A percentile compares a stretch with the other conserved stretches of the same genome.
Evolutionary conservation across 2,888 invertebrate species (phyloP).

Genomic region (Rosalia funebris): DNA sequence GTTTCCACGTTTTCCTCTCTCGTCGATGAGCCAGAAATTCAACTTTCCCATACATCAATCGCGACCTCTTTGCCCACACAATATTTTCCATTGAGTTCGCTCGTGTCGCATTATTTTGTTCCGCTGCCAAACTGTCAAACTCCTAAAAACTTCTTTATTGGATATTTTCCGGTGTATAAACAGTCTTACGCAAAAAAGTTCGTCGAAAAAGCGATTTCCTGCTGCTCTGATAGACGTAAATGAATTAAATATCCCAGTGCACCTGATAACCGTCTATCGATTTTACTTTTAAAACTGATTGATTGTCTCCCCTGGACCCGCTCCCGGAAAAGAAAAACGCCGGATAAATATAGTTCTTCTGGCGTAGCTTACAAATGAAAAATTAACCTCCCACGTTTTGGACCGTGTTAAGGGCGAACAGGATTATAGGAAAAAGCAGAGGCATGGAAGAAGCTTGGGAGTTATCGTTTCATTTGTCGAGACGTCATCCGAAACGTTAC

Average conservation of each 20-base stretch:
- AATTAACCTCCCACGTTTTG: too few relatives aligned
- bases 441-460: too few relatives aligned
- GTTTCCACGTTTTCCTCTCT: too few relatives aligned
- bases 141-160: neutral
- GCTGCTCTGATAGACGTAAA: slow-evolving; percentile 19
- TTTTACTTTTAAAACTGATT: slow-evolving; percentile 14
- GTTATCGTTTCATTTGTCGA: too few relatives aligned
- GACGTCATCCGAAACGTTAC: too few relatives aligned
- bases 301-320: neutral
- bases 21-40: too few relatives aligned
- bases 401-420: too few relatives aligned
- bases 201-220: slow-evolving; percentile 10
- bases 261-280: slow-evolving; percentile 21
- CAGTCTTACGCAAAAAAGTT: slow-evolving; percentile 9
- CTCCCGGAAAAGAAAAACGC: neutral
- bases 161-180: slow-evolving; percentile 30
- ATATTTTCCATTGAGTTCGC: neutral
- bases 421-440: too few relatives aligned
- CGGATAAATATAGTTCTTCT: neutral
- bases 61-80: too few relatives aligned
- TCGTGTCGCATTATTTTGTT: neutral
- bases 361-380: neutral
- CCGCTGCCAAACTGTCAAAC: slow-evolving; percentile 4
- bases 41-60: too few relatives aligned
- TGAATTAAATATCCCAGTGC: slow-evolving; percentile 22